Base-by-base conservation (phyloP, 2,797 vertebrate genomes). In the Anguilla anguilla region DNA sequence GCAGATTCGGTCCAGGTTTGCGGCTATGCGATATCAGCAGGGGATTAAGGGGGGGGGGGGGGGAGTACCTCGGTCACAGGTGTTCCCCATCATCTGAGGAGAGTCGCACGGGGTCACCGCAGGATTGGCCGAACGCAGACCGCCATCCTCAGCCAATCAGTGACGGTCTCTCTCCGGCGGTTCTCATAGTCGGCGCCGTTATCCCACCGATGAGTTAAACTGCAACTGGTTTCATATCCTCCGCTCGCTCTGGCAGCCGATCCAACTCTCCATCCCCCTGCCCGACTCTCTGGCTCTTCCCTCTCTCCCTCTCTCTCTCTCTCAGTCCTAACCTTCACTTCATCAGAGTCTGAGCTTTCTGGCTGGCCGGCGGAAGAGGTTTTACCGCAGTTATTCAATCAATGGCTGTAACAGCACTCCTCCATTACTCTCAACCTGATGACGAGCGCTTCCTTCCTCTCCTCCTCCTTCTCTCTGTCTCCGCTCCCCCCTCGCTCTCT, bases 21-120 rank as follows among this genome's bases (percentile, higher is more conserved):
- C 2, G 13, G 35, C 35, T 11, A 17, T 79, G 35, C 15, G 13
- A 43, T 74, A 31, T 31, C 31, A 74, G 69, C 69, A 35, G 90
- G 69, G 5, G 43, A 25, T 7, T 53, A 11, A 59, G 64, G 25
- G 69, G 57, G 17, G 13, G 46, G 84, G 61, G 43, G 69, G 13
- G 74, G 89, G 87, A 84, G 96, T 98, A 99, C 98, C 98, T 99
- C 98, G 97, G 94, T 97, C 97, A 92, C 98, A 99, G 96, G 96
- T 98, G 97, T 97, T 98, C 95, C 97, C 98, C 98, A 99, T 99
- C 96, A 94, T 95, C 94, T 94, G 94, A 94, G 94, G 92, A 92
- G 93, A 91, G 92, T 92, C 89, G 92, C 91, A 94, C 91, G 92
- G 87, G 86, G 92, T 94, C 93, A 94, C 88, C 94, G 85, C 87